Base-by-base conservation (phyloP, 1,140 invertebrate genomes). In the Drosophila sturtevanti region DNA sequence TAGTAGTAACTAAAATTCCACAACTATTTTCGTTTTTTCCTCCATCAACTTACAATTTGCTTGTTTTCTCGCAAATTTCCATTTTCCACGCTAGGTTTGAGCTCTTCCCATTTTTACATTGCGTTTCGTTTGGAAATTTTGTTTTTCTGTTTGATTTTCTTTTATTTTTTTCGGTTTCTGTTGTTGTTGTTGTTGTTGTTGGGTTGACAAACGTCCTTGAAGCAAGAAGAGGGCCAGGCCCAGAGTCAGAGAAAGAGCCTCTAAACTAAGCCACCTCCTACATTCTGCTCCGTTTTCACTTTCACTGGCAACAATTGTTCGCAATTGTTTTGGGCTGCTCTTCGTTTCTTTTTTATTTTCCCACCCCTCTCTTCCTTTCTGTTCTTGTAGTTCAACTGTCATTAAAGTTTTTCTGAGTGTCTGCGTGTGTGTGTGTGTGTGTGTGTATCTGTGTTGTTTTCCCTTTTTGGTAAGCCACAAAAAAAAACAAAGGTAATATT, bases 141-240 rank as follows among this genome's bases (percentile, higher is more conserved):
- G 41, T 48, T 48, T 48, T 18, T 48, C 10, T 44, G 41, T 44
- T 44, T 44, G 14, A 6, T 38, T 68, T 60, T 48, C 34, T 31
- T 62, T 60, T 56, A 14, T 38, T 21, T 38, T 14, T 62, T 48
- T 21, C n/a, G n/a, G n/a, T n/a, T n/a, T n/a, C 16, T 6, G 22
- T 24, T 24, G 22, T 60, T 59, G 69, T 74, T 63, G 22, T 18
- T 6, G 22, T 24, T 24, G 22, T 60, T 59, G 69, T 74, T 63
- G 22, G 41, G 65, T 44, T 74, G 71, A 70, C 66, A 66, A 79
- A 79, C 65, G 71, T 79, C 62, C 62, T 51, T 74, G 62, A 27
- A 16, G 52, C 16, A 61, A 52, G 31, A 59, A 18, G 55, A 48
- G 55, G 58, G 51, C 34, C n/a, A n/a, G n/a, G n/a, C n/a, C n/a